Evolutionary conservation across 2,113 vertebrate genomes (phyloP), one percentile per base, ranked within the genome.

Genomic region (Ochotona princeps): DNA sequence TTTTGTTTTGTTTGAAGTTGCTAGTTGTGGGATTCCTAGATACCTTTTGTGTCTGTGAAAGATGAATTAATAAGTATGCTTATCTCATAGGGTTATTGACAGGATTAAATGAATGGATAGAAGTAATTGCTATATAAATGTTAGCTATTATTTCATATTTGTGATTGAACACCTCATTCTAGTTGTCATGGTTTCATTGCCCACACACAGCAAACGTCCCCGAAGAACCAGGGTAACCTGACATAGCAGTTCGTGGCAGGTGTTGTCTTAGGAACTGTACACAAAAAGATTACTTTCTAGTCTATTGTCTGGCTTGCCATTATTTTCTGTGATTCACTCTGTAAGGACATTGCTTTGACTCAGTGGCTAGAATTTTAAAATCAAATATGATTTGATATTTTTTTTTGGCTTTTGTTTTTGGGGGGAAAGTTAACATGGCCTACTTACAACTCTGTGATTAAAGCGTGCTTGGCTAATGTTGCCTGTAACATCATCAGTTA

Each of bases 271-370:
- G 25, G 17, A 89, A 61, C 25, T 60, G 26, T 61, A 35, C 63
- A 44, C 38, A 87, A 60, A 65, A 47, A 83, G 18, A 69, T 65
- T 30, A 8, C 12, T 44, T 35, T 67, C 51, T 35, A 54, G 15
- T 23, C 35, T 49, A 7, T 49, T 73, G 21, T 72, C 30, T 67
- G 47, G 11, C 32, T 87, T 92, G 18, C 21, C 32, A 6, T 94
- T 92, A 35, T 83, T 84, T 83, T 65, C 67, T 35, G 3, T 32
- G 66, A 15, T 96, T 94, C 51, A 25, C 25, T 73, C 30, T 72
- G 30, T 61, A 82, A 54, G 92, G 51, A 18, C 23, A 44, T 65
- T 21, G 25, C 79, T 96, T 95, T 90, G 79, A 49, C 90, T 96
- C 89, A 93, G 70, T 44, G 83, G 3, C 30, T 67, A 7, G 15